Evolutionary conservation across 2,113 vertebrate species (phyloP).

Genomic region (Channa argus): DNA sequence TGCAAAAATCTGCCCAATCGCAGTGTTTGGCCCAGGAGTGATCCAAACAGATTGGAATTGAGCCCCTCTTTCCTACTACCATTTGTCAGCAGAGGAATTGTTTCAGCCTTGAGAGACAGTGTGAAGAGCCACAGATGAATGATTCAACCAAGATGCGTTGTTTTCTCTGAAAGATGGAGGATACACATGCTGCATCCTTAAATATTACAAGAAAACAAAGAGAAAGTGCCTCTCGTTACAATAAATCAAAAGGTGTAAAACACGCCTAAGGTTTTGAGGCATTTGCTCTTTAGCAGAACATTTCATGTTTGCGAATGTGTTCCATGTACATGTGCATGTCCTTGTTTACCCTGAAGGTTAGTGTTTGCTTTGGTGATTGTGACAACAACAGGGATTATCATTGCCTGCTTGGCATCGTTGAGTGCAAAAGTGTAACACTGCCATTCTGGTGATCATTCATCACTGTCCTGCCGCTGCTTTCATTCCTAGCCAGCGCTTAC

Average conservation of each 20-base stretch:
- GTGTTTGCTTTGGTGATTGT: slow-evolving; percentile 61
- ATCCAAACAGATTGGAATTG: slow-evolving; percentile 51
- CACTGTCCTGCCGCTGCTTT: slow-evolving; percentile 59
- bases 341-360: slow-evolving; percentile 19
- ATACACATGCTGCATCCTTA: slow-evolving; percentile 45
- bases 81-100: slow-evolving; percentile 66
- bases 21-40: slow-evolving; percentile 38
- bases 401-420: slow-evolving; percentile 56
- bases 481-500: slow-evolving; percentile 25
- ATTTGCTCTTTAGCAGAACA: slow-evolving; percentile 8
- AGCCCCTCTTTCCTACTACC: slow-evolving; percentile 32
- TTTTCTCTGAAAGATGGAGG: slow-evolving; percentile 63
- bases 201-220: slow-evolving; percentile 43
- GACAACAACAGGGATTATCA: slow-evolving; percentile 66
- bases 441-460: slow-evolving; percentile 70
- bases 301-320: neutral
- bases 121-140: slow-evolving; percentile 70
- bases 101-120: slow-evolving; percentile 70
- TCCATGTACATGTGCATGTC: neutral
- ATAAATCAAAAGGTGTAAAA: slow-evolving; percentile 53
- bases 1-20: slow-evolving; percentile 27
- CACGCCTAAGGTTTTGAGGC: slow-evolving; percentile 22
- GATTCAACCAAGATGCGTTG: slow-evolving; percentile 58
- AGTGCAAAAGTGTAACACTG: slow-evolving; percentile 49
- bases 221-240: slow-evolving; percentile 33